phyloP scores from a whole-genome alignment of 2,113 vertebrate species.

The Nipponia nippon region DNA sequence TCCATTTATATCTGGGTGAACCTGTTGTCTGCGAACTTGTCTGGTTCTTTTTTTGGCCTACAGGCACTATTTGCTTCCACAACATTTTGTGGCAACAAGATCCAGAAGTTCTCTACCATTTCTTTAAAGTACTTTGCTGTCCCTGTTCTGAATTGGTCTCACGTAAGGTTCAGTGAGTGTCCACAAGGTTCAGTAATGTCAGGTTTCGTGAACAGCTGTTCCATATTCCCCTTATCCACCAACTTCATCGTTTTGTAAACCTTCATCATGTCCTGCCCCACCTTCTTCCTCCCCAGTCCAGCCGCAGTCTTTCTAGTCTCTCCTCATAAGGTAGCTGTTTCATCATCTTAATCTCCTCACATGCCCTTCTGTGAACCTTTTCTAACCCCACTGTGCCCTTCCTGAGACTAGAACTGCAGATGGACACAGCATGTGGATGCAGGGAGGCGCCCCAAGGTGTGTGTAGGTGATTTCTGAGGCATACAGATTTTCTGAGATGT shows the following conservation, averaged over 20 bases:
- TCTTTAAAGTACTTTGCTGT: neutral
- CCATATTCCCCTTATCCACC: neutral
- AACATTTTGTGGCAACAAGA: neutral
- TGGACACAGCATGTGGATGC: neutral
- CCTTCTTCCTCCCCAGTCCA: neutral
- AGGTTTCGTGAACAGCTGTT: neutral
- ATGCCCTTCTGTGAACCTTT: rapidly evolving
- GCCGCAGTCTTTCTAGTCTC: neutral
- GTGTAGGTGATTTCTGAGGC: neutral
- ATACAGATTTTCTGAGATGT: neutral
- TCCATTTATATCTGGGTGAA: neutral
- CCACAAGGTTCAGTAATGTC: neutral
- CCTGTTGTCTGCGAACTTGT: neutral
- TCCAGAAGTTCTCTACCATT: neutral
- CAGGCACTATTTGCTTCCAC: neutral
- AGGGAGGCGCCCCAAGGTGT: neutral
- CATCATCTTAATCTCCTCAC: neutral
- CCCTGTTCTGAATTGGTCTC: neutral
- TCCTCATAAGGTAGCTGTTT: neutral
- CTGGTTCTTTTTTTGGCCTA: neutral
- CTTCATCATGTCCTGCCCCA: neutral
- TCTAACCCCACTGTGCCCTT: neutral
- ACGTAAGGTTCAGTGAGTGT: neutral
- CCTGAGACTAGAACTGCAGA: neutral
- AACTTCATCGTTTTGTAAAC: neutral